These are phyloP conservation scores for Xiphorhynchus erythropygius DNA, from an alignment of 2,797 vertebrate species.

Conservation along the genomic window DNA sequence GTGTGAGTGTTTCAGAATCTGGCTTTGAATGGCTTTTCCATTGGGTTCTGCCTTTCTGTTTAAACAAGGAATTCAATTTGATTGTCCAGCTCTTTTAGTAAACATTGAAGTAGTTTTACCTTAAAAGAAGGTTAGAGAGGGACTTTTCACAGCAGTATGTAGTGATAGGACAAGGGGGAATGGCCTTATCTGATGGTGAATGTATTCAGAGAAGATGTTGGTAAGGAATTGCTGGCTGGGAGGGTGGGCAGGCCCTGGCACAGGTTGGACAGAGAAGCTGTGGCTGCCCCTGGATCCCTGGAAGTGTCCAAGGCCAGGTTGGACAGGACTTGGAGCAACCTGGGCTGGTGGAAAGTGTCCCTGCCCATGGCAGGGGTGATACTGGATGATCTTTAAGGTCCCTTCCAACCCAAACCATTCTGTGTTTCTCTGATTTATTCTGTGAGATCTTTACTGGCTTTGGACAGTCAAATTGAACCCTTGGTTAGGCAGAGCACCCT, in stretches of 20 bases:
- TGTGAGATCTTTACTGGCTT: too few species aligned
- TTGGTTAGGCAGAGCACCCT: not conserved
- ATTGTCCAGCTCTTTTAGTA: not conserved
- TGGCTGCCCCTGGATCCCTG: not conserved
- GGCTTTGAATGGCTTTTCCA: not conserved
- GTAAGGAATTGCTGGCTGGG: not conserved
- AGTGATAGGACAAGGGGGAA: too few species aligned
- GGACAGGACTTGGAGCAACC: fast-evolving
- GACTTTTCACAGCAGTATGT: not conserved
- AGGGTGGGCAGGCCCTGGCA: fast-evolving
- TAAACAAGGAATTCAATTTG: not conserved
- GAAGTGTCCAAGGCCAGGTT: fast-evolving
- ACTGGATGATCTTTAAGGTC: fast-evolving
- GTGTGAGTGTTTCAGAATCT: not conserved
- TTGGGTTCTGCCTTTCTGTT: not conserved
- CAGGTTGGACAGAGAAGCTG: not conserved
- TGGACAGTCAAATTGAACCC: not conserved
- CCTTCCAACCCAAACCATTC: not conserved
- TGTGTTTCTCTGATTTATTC: not conserved
- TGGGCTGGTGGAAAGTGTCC: fast-evolving
- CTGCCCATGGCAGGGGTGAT: not conserved
- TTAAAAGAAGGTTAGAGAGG: too few species aligned
- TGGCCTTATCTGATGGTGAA: not conserved
- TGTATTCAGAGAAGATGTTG: too few species aligned
- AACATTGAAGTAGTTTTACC: not conserved